phyloP scores from a whole-genome alignment of 2,113 vertebrate genomes.

The Leptocoma aspasia region DNA sequence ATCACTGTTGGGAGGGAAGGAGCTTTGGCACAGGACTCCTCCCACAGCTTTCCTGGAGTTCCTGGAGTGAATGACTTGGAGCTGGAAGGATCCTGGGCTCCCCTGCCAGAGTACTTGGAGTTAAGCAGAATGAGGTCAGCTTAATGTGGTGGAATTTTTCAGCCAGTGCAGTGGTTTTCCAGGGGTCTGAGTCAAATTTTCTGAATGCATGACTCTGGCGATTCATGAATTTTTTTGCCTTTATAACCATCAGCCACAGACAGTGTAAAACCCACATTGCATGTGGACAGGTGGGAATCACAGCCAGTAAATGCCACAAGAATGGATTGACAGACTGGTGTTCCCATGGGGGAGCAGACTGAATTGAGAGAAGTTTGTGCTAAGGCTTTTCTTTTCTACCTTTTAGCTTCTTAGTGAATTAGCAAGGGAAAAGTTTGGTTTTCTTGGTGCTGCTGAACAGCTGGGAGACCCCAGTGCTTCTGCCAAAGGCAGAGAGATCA shows the following conservation, averaged over 20 bases:
- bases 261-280: neutral
- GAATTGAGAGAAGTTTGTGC: neutral
- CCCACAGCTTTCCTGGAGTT: neutral
- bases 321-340: neutral
- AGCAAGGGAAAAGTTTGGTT: neutral
- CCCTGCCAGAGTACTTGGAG: neutral
- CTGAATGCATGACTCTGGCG: neutral
- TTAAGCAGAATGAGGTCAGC: conserved; percentile 28
- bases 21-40: conserved; percentile 10
- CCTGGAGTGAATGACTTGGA: neutral
- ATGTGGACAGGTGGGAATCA: neutral
- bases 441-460: neutral
- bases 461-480: neutral
- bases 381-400: neutral
- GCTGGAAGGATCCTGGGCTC: neutral
- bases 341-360: neutral
- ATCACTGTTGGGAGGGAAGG: neutral
- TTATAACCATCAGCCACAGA: neutral
- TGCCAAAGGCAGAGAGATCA: neutral
- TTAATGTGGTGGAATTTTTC: conserved; percentile 13
- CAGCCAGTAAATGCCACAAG: neutral
- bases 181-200: neutral
- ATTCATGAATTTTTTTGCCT: neutral
- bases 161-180: conserved; percentile 22
- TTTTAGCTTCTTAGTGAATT: neutral